phyloP scores from a whole-genome alignment of 2,888 invertebrate species.

The Cremastinae sp. region DNA sequence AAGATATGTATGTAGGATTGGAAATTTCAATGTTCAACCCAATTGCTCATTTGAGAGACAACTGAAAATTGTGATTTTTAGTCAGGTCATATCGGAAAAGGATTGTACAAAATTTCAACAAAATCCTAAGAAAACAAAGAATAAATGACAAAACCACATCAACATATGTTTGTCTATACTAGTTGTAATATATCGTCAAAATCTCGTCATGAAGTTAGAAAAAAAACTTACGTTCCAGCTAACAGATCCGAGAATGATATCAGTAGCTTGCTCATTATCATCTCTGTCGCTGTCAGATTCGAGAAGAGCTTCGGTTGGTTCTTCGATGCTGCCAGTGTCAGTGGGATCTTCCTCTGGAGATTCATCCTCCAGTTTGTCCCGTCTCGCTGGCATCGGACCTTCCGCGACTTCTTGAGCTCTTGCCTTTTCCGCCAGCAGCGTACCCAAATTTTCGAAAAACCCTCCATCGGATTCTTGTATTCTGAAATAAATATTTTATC shows the following conservation, averaged over 20 bases:
- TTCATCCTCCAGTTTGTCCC: conserved; percentile 78
- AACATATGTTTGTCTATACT: too few species aligned
- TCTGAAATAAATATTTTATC: conserved; percentile 79
- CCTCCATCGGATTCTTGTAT: conserved; percentile 91
- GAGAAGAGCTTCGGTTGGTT: conserved; percentile 81
- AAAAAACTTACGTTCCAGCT: conserved; percentile 88
- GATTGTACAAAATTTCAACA: too few species aligned
- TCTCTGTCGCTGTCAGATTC: conserved; percentile 86
- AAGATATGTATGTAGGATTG: too few species aligned
- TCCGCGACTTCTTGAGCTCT: conserved; percentile 72
- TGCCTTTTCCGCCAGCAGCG: conserved; percentile 81
- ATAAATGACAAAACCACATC: too few species aligned
- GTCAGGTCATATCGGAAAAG: too few species aligned
- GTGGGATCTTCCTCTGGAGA: conserved; percentile 76
- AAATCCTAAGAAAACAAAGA: too few species aligned
- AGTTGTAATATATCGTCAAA: conserved; percentile 1
- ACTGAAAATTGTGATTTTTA: too few species aligned
- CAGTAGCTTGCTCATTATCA: conserved; percentile 83
- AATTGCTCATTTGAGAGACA: too few species aligned
- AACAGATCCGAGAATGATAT: conserved; percentile 84
- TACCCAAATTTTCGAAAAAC: conserved; percentile 92
- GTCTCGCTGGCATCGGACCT: conserved; percentile 69
- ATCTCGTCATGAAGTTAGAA: conserved; percentile 1
- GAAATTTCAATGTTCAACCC: too few species aligned
- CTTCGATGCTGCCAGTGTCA: conserved; percentile 68